Conservation (phyloP, 2,888 invertebrate species). For the Pseudolycoriella hygida region DNA sequence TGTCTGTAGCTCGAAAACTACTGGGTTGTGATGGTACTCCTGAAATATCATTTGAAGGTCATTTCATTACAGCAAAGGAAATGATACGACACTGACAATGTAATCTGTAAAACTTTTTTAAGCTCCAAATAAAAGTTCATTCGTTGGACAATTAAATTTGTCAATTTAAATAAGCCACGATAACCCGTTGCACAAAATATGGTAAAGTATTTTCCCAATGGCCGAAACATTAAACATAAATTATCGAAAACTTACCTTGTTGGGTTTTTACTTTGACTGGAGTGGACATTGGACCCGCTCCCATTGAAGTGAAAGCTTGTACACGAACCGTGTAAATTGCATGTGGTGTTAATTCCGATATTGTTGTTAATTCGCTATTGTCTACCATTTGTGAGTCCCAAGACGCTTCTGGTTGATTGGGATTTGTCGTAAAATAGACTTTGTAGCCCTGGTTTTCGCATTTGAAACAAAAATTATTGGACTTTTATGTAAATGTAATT, state of each 20-base stretch:
- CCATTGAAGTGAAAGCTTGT: slow-evolving; percentile 84
- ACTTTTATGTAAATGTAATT: not conserved
- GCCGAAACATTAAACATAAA: slow-evolving; percentile 11
- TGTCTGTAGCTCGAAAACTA: slow-evolving; percentile 69
- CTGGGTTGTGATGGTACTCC: slow-evolving; percentile 95
- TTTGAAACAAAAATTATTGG: not conserved
- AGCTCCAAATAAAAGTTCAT: too few relatives aligned
- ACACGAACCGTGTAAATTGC: slow-evolving; percentile 89
- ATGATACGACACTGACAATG: too few relatives aligned
- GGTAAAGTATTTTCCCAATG: slow-evolving; percentile 8
- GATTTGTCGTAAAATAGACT: slow-evolving; percentile 86
- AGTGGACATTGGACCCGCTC: slow-evolving; percentile 84
- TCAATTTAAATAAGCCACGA: too few relatives aligned
- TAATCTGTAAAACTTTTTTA: too few relatives aligned
- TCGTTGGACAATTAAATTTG: too few relatives aligned
- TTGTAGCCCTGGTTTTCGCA: slow-evolving; percentile 67
- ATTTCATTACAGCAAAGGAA: too few relatives aligned
- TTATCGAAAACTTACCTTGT: slow-evolving; percentile 48
- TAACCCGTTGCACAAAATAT: too few relatives aligned
- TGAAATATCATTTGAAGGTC: slow-evolving; percentile 20
- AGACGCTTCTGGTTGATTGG: slow-evolving; percentile 67
- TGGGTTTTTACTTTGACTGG: slow-evolving; percentile 98
- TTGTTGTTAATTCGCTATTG: slow-evolving; percentile 80
- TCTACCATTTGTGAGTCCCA: slow-evolving; percentile 92
- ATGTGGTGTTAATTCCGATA: slow-evolving; percentile 79